Evolutionary conservation across 2,888 invertebrate species (phyloP).

Genomic region (Pomacea canaliculata): DNA sequence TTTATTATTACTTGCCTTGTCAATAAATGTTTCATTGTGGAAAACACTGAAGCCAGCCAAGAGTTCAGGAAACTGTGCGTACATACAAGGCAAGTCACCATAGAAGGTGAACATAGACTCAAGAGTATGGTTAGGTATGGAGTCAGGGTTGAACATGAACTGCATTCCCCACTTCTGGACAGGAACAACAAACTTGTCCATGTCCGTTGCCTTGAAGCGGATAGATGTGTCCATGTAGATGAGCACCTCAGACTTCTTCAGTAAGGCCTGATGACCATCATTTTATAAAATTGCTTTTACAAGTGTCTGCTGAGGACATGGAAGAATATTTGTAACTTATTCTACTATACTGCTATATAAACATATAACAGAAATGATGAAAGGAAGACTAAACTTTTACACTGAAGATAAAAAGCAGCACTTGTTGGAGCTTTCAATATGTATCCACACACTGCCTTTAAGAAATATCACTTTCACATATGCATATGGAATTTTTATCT

Average conservation of each 20-base stretch:
- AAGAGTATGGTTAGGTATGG: slow-evolving; percentile 23
- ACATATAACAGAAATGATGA: too few relatives aligned
- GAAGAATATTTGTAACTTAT: too few relatives aligned
- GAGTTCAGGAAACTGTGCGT: slow-evolving; percentile 24
- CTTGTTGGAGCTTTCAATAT: too few relatives aligned
- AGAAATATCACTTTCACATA: too few relatives aligned
- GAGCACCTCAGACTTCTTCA: slow-evolving; percentile 10
- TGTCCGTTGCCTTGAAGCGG: slow-evolving; percentile 18
- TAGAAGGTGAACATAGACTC: slow-evolving; percentile 19
- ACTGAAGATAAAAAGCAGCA: too few relatives aligned
- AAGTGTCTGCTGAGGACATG: background rate
- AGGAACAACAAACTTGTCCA: slow-evolving; percentile 4
- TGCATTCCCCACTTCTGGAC: slow-evolving; percentile 12
- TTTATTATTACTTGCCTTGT: background rate
- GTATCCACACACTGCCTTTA: too few relatives aligned
- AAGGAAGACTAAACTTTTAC: too few relatives aligned
- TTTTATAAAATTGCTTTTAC: background rate
- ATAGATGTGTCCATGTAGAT: slow-evolving; percentile 22
- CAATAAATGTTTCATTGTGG: slow-evolving; percentile 26
- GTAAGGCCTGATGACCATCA: background rate
- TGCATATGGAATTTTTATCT: too few relatives aligned
- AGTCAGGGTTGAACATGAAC: slow-evolving; percentile 12
- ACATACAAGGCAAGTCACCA: slow-evolving; percentile 15
- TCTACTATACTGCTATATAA: too few relatives aligned
- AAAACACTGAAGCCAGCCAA: slow-evolving; percentile 29